Evolutionary conservation across 2,888 invertebrate species (phyloP).

Genomic region (Agrochola lota): DNA sequence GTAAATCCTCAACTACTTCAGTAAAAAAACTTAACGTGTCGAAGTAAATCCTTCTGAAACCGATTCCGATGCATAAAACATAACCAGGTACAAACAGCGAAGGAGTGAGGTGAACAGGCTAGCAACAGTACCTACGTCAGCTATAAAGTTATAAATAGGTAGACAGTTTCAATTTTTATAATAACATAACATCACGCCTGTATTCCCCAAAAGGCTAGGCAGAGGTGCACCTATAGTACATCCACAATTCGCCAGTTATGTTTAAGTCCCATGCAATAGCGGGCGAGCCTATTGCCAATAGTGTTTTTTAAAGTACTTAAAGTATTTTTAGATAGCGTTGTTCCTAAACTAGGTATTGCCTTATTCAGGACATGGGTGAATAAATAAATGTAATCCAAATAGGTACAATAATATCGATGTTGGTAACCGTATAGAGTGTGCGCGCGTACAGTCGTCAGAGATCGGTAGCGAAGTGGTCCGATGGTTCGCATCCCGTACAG

Average conservation of each 20-base stretch:
- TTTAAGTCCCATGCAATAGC: too few relatives aligned
- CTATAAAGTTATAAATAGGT: background rate
- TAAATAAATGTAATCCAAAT: too few relatives aligned
- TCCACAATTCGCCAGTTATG: too few relatives aligned
- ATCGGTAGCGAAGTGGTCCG: too few relatives aligned
- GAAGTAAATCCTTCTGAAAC: constrained; percentile 24
- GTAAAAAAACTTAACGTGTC: constrained; percentile 10
- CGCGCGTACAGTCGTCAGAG: too few relatives aligned
- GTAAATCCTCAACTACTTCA: constrained; percentile 11
- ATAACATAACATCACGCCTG: too few relatives aligned
- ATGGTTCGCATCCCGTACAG: too few relatives aligned
- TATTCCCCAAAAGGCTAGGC: too few relatives aligned
- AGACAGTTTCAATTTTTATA: background rate
- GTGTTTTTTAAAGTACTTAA: background rate
- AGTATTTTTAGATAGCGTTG: background rate
- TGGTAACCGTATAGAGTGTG: too few relatives aligned
- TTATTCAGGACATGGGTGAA: too few relatives aligned
- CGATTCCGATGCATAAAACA: constrained; percentile 33
- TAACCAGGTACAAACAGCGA: constrained; percentile 15
- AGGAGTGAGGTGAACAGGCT: background rate
- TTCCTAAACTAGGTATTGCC: background rate
- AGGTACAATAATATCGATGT: too few relatives aligned
- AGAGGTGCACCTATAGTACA: too few relatives aligned
- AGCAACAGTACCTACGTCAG: background rate
- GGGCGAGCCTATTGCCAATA: background rate